A percentile compares a stretch with the other conserved stretches of the same genome.
phyloP scores from a whole-genome alignment of 92 coral and sea anemone genomes.

The Porites cylindrica region DNA sequence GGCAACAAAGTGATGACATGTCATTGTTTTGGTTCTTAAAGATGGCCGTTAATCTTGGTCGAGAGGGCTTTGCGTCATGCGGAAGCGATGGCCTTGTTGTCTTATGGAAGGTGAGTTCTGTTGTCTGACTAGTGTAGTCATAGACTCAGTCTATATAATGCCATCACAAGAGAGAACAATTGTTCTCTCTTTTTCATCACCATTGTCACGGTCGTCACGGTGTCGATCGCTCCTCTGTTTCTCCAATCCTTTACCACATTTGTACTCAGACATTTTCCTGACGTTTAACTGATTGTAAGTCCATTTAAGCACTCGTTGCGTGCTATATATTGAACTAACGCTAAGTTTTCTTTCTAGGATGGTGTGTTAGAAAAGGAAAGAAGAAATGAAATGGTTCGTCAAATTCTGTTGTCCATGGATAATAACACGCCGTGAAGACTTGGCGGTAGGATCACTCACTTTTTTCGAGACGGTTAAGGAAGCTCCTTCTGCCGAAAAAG shows the following conservation, averaged over 20 bases:
- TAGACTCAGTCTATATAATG: no score
- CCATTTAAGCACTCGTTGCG: no score
- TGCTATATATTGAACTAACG: background rate
- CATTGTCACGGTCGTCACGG: background rate
- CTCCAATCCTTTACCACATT: no score
- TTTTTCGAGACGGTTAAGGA: no score
- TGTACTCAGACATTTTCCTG: no score
- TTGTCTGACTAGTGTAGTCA: background rate
- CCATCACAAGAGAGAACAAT: no score
- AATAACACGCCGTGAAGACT: slow-evolving; percentile 9
- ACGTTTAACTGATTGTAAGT: no score
- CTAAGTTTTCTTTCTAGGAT: slow-evolving; percentile 46
- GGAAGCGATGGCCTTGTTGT: slow-evolving; percentile 96
- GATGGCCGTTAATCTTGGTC: slow-evolving; percentile 94
- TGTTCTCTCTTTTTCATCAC: background rate
- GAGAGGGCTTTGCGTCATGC: slow-evolving; percentile 96
- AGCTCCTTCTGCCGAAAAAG: no score
- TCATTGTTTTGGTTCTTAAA: slow-evolving; percentile 4
- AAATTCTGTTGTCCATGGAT: slow-evolving; percentile 52
- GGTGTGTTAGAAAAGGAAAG: slow-evolving; percentile 77
- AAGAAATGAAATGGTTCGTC: slow-evolving; percentile 80
- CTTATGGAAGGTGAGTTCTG: slow-evolving; percentile 85
- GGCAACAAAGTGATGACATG: no score
- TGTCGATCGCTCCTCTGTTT: no score
- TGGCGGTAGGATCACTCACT: no score